Percentiles rank a stretch among this genome's conserved stretches.
Evolutionary conservation across 2,888 invertebrate genomes (phyloP).

Genomic region (Megaustenia siamemsis): DNA sequence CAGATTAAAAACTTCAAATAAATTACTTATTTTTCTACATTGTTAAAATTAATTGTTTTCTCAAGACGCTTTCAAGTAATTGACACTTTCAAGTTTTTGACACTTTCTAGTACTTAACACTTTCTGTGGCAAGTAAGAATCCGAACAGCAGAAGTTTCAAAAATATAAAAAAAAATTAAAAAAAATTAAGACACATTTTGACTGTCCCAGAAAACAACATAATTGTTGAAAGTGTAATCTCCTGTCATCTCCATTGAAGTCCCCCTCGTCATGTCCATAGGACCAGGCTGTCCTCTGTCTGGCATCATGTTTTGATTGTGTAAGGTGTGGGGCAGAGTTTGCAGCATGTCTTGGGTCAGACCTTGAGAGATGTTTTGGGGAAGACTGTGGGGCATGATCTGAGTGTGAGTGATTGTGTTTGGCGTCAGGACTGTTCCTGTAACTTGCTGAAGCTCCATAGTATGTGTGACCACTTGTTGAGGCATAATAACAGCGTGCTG

Average conservation of each 20-base stretch:
- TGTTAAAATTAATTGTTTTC: no score
- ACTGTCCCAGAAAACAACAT: conserved; percentile 51
- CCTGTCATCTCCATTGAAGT: conserved; percentile 32
- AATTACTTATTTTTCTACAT: no score
- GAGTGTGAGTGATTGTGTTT: conserved; percentile 29
- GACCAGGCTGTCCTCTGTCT: neutral
- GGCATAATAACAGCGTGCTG: conserved; percentile 36
- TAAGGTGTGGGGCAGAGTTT: conserved; percentile 9
- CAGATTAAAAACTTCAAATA: no score
- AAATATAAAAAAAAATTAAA: neutral
- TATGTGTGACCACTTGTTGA: conserved; percentile 32
- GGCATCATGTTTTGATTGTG: conserved; percentile 24
- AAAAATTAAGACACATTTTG: conserved; percentile 27
- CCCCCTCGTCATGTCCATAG: conserved; percentile 45
- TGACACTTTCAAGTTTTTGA: no score
- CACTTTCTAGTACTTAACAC: no score
- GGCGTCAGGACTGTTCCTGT: conserved; percentile 20
- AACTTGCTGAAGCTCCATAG: conserved; percentile 40
- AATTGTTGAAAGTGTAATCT: conserved; percentile 47
- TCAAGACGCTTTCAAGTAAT: no score
- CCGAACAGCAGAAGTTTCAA: no score
- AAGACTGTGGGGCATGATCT: conserved; percentile 30
- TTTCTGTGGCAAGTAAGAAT: no score
- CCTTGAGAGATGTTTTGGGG: neutral
- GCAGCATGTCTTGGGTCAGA: conserved; percentile 3